Evolutionary conservation across 2,888 invertebrate species (phyloP).

Genomic region (Xestia c-nigrum): DNA sequence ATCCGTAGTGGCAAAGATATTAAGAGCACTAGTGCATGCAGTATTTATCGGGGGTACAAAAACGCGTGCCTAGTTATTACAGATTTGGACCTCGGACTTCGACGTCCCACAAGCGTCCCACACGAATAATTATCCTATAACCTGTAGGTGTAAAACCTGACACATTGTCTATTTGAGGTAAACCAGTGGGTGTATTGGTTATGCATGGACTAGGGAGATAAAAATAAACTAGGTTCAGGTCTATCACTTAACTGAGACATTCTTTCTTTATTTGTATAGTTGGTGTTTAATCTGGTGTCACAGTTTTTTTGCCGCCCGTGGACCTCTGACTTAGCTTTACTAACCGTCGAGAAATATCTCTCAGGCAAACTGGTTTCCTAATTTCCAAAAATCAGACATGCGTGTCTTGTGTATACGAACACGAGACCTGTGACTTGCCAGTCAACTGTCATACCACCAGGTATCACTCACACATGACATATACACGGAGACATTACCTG

Average conservation of each 20-base stretch:
- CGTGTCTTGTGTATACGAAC: too few relatives aligned
- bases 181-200: not conserved
- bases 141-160: not conserved
- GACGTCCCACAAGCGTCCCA: conserved; percentile 6
- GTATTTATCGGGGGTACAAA: not conserved
- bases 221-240: not conserved
- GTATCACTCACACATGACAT: too few relatives aligned
- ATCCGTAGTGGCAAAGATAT: too few relatives aligned
- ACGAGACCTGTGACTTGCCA: too few relatives aligned
- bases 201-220: not conserved
- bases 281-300: too few relatives aligned
- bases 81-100: not conserved
- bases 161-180: not conserved
- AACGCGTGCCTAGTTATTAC: not conserved
- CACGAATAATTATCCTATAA: conserved; percentile 10
- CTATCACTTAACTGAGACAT: not conserved
- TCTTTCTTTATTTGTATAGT: too few relatives aligned
- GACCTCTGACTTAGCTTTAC: too few relatives aligned
- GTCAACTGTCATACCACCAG: too few relatives aligned
- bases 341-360: too few relatives aligned
- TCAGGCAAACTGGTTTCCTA: too few relatives aligned
- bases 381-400: too few relatives aligned
- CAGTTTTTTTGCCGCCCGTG: too few relatives aligned
- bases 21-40: not conserved
- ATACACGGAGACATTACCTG: not conserved